phyloP scores from a whole-genome alignment of 2,113 vertebrate genomes.

The Chroicocephalus ridibundus region DNA sequence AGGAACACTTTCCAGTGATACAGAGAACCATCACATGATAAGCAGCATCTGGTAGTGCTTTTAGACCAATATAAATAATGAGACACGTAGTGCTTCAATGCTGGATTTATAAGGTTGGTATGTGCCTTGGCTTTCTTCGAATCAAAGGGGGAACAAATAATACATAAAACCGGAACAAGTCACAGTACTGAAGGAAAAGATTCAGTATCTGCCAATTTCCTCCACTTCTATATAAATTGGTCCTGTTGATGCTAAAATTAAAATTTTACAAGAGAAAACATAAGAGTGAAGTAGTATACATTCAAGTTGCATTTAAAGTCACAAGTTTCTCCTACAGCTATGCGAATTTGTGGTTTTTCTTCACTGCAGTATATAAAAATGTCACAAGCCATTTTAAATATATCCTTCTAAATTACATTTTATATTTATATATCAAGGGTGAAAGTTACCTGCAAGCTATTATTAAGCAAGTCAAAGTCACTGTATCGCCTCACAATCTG shows the following conservation, averaged over 20 bases:
- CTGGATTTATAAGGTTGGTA: constrained; percentile 31
- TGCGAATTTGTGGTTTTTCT: not conserved
- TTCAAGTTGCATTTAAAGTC: not conserved
- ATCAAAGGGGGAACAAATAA: constrained; percentile 9
- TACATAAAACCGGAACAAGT: constrained; percentile 21
- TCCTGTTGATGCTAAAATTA: not conserved
- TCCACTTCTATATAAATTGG: not conserved
- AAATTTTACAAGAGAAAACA: not conserved
- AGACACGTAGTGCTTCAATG: not conserved
- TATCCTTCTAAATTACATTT: not conserved
- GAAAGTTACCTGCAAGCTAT: constrained; percentile 88
- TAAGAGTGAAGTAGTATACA: not conserved
- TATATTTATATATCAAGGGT: not conserved
- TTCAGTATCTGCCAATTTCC: constrained; percentile 19
- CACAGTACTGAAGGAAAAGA: not conserved
- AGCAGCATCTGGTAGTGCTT: constrained; percentile 52
- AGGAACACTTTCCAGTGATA: constrained; percentile 3
- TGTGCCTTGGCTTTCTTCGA: constrained; percentile 17
- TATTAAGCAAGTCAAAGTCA: constrained; percentile 96
- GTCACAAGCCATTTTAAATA: not conserved
- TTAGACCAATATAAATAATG: constrained; percentile 29
- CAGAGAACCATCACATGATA: constrained; percentile 41
- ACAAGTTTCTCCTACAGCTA: not conserved
- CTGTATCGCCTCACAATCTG: constrained; percentile 97
- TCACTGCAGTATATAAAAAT: not conserved